Evolutionary conservation across 1,140 invertebrate species (phyloP), one percentile per base, ranked within the genome.

Genomic region (Temnothorax curvispinosus): DNA sequence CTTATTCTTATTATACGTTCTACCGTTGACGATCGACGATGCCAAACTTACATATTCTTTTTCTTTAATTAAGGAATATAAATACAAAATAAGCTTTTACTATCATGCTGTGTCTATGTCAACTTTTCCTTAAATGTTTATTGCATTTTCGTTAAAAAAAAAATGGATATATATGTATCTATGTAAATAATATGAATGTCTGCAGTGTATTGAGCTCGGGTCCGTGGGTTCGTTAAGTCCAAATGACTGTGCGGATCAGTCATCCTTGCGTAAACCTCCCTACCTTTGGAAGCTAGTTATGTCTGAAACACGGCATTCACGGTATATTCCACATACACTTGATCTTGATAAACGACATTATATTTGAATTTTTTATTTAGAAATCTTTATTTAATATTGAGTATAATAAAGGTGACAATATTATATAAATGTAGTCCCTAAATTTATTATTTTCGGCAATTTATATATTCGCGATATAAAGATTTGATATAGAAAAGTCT

Each of bases 1-100:
- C 8, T 9, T 54, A 15, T 2, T 15, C 2, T 77, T 77, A 76
- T 54, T 38, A 64, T 35, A 54, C 8, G n/a, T 80, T 56, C 9
- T 88, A 52, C 50, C 71, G 44, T 47, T 1, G 78, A 88, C 27
- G 27, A 88, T 85, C 50, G 50, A 13, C 35, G 56, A 2, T 35
- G 35, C n/a, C 15, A 32, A 50, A 74, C 15, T 44, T 71, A 27
- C 8, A 69, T 52, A 60, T 50, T 35, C 0, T 18, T 52, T 18
- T 38, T 13, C 7, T 38, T 18, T 8, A n/a, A 64, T 64, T 64
- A 38, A 62, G 6, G 5, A 1, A 62, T 62, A 32, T 62, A 15
- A 62, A 64, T 3, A 32, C 27, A 5, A 35, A 18, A 54, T n/a
- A 6, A 54, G 27, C 15, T 60, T 60, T 15, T 15, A 13, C 13